Conservation (phyloP, 2,113 vertebrate species). For the Bubo bubo region DNA sequence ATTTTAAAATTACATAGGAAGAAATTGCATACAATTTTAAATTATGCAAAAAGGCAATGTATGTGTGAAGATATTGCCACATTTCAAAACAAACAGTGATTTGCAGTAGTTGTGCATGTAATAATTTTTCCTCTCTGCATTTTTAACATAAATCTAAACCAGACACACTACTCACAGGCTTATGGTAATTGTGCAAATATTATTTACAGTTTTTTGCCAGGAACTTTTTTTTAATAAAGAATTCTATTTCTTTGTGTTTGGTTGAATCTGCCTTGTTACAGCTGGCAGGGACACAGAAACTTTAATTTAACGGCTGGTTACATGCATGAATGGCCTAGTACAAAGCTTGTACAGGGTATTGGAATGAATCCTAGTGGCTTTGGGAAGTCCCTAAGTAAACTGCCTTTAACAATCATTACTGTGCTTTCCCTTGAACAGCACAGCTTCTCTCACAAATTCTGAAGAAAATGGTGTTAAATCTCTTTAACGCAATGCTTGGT, state of each 20-base stretch:
- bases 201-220: background rate
- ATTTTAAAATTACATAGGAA: background rate
- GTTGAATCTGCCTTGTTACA: background rate
- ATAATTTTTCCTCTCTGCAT: background rate
- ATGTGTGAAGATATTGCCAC: background rate
- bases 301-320: background rate
- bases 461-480: background rate
- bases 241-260: background rate
- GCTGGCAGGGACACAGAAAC: background rate
- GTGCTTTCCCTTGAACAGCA: background rate
- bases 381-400: background rate
- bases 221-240: background rate
- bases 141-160: background rate
- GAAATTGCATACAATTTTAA: background rate
- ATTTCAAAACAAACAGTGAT: background rate
- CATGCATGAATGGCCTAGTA: background rate
- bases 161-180: background rate
- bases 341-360: background rate
- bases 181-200: background rate
- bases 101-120: background rate
- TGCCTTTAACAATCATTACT: background rate
- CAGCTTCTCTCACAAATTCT: background rate
- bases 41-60: background rate
- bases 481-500: background rate
- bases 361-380: background rate